Percentiles rank a stretch among this genome's conserved stretches.
Conservation (phyloP, 2,797 vertebrate genomes). For the Phrynocephalus guinanensis region DNA sequence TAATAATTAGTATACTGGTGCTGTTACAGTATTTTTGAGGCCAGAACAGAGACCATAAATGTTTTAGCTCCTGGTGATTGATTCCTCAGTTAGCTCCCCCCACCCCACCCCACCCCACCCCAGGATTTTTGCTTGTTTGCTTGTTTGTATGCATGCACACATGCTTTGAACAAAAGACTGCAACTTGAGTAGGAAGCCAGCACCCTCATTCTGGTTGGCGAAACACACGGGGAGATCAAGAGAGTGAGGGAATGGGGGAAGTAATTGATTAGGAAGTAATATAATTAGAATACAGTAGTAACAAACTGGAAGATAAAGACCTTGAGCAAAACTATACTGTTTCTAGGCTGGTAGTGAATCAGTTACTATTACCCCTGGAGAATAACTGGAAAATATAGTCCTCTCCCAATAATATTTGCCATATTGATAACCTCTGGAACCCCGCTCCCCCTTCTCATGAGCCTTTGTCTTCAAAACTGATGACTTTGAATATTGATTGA, state of each 20-base stretch:
- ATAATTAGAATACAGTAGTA: not conserved
- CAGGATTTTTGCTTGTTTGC: not conserved
- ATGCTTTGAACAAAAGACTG: slow-evolving; percentile 11
- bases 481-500: too few species aligned
- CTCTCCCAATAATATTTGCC: too few species aligned
- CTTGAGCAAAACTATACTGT: rapidly evolving
- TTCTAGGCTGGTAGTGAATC: not conserved
- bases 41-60: not conserved
- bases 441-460: too few species aligned
- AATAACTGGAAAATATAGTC: too few species aligned
- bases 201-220: slow-evolving; percentile 56
- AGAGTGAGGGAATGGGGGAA: slow-evolving; percentile 51
- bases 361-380: not conserved
- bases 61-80: slow-evolving; percentile 35
- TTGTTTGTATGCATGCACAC: too few species aligned
- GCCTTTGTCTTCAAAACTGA: too few species aligned
- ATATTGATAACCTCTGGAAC: too few species aligned
- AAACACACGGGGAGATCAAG: not conserved
- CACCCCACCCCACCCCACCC: not conserved
- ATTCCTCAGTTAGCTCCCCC: slow-evolving; percentile 7
- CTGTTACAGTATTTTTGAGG: not conserved
- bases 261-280: slow-evolving; percentile 54
- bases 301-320: not conserved
- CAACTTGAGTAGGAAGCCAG: slow-evolving; percentile 27
- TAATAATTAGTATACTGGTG: not conserved